Base-by-base conservation (phyloP, 2,797 vertebrate genomes). In the Ptychadena robeensis region DNA sequence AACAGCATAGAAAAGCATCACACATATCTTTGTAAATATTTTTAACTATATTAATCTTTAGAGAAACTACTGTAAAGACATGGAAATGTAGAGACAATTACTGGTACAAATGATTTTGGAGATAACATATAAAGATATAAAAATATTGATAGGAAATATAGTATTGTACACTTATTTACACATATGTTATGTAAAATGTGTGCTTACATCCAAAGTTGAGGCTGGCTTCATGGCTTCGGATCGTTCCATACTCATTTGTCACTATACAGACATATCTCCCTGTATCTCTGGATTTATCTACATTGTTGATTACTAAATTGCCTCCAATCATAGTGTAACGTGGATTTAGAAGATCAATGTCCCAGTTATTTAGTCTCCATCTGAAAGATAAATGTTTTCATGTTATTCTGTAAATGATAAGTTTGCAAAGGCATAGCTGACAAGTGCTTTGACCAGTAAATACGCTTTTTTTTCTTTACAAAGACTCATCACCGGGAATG, bases 201-300 rank as follows among this genome's bases (percentile, higher is more conserved):
- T 0, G 92, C 98, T 96, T 93, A 99, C 98, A 97, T 91, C 97
- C 98, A 82, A 99, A 99, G 87, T 93, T 95, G 86, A 99, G 91
- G 2, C 90, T 94, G 14, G 96, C 98, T 87, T 95, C 94, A 11
- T 81, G 93, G 90, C 98, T 99, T 91, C 96, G 87, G 85, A 99
- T 82, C 3, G 92, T 95, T 85, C 98, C 98, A 7, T 94, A 95
- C 80, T 68, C 83, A 88, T 99, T 99, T 0, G 93, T 93, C 15
- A 97, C 97, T 86, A 95, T 75, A 80, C 98, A 99, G 85, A 94
- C 89, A 77, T 99, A 99, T 64, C 88, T 93, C 71, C 98, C 98
- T 80, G 93, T 90, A 69, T 99, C 96, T 79, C 90, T 90, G 86
- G 86, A 92, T 87, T 96, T 97, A 71, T 93, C 92, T 6, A 96